Conservation (phyloP, 2,888 invertebrate species). For the Capitulum mitella region DNA sequence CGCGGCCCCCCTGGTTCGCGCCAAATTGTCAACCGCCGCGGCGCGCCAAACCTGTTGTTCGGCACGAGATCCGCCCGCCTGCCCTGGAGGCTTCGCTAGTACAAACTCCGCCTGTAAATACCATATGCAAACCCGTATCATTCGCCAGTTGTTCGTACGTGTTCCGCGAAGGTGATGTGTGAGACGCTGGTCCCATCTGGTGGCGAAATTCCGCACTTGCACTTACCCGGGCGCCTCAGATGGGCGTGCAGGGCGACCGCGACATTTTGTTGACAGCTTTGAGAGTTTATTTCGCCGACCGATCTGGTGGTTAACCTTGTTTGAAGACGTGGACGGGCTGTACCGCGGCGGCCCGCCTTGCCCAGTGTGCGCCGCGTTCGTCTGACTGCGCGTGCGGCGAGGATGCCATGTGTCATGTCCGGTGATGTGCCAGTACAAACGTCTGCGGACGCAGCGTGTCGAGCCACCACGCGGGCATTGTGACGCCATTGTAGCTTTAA, state of each 20-base stretch:
- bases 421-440: not conserved
- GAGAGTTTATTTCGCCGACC: not conserved
- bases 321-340: not conserved
- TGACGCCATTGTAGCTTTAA: not conserved
- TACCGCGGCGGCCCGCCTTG: not conserved
- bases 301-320: not conserved
- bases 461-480: not conserved
- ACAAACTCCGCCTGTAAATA: constrained; percentile 20
- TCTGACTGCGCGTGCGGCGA: not conserved
- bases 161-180: not conserved
- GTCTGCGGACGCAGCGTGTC: not conserved
- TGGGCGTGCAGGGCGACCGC: not conserved
- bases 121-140: not conserved
- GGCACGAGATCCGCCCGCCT: not conserved
- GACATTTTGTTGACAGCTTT: not conserved
- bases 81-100: not conserved
- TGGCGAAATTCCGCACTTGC: not conserved
- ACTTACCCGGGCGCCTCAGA: not conserved
- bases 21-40: too few species aligned
- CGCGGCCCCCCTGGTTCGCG: too few species aligned
- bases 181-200: not conserved
- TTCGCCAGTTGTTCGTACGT: not conserved
- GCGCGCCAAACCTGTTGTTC: not conserved
- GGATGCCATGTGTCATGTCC: not conserved
- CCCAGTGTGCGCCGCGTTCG: not conserved